phyloP scores from a whole-genome alignment of 1,140 invertebrate genomes.

The Uloborus diversus region DNA sequence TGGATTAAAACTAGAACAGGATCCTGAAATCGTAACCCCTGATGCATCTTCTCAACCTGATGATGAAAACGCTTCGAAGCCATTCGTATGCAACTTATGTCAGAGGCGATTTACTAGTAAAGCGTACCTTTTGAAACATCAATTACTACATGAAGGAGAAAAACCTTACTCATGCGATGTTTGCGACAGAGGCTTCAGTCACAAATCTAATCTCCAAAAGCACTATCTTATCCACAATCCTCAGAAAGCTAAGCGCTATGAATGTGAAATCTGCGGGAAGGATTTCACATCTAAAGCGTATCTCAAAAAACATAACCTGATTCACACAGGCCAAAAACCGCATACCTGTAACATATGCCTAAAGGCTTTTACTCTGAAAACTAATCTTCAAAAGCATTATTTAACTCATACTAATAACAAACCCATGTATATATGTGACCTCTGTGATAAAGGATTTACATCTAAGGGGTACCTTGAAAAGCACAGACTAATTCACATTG shows the following conservation, averaged over 20 bases:
- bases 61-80: slow-evolving; percentile 12
- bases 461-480: slow-evolving; percentile 68
- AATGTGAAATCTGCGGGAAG: slow-evolving; percentile 50
- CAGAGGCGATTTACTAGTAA: slow-evolving; percentile 39
- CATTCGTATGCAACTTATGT: slow-evolving; percentile 25
- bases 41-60: too few relatives aligned
- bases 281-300: slow-evolving; percentile 53
- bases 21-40: neutral
- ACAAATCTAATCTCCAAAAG: slow-evolving; percentile 33
- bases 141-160: slow-evolving; percentile 40
- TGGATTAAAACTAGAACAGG: neutral
- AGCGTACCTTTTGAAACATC: slow-evolving; percentile 36
- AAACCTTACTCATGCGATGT: slow-evolving; percentile 56
- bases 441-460: slow-evolving; percentile 80
- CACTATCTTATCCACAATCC: slow-evolving; percentile 52
- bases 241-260: slow-evolving; percentile 47
- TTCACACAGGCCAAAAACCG: slow-evolving; percentile 79
- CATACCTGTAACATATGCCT: slow-evolving; percentile 70
- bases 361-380: slow-evolving; percentile 67
- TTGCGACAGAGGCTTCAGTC: slow-evolving; percentile 52
- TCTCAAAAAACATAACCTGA: slow-evolving; percentile 74
- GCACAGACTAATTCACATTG: slow-evolving; percentile 37
- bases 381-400: slow-evolving; percentile 68
- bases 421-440: slow-evolving; percentile 73
- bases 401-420: slow-evolving; percentile 73